These are phyloP conservation scores for Calliscelio sp. DNA, from an alignment of 2,888 invertebrate species.

Conservation along the genomic window DNA sequence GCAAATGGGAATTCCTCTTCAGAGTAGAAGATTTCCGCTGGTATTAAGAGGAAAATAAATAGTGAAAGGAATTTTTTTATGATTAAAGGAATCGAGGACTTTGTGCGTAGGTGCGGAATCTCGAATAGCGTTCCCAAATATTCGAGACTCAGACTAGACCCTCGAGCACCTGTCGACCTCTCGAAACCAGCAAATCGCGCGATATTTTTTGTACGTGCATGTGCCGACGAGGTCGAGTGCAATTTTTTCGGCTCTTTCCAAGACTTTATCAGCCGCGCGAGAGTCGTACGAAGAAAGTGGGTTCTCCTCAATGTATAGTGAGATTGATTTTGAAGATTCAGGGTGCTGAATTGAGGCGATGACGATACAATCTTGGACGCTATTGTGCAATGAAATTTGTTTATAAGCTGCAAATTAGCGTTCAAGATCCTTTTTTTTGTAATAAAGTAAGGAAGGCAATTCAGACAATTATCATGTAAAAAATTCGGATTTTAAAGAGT, in stretches of 20 bases:
- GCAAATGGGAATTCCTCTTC: too few relatives aligned
- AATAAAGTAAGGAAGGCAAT: neutral
- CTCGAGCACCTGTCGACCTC: conserved; percentile 69
- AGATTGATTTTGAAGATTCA: conserved; percentile 67
- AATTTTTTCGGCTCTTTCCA: conserved; percentile 65
- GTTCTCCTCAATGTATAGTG: conserved; percentile 51
- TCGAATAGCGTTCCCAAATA: conserved; percentile 52
- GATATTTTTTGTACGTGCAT: conserved; percentile 78
- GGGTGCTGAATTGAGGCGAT: conserved; percentile 50
- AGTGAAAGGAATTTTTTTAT: too few relatives aligned
- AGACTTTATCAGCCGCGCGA: conserved; percentile 65
- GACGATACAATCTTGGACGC: conserved; percentile 54
- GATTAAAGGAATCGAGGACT: too few relatives aligned
- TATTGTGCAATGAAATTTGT: conserved; percentile 48
- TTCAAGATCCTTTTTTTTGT: neutral
- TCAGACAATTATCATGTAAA: too few relatives aligned
- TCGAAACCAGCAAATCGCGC: conserved; percentile 79
- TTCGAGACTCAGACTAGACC: conserved; percentile 66
- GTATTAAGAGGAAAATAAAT: too few relatives aligned
- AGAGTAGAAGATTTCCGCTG: too few relatives aligned
- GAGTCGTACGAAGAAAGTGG: conserved; percentile 64
- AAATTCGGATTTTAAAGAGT: too few relatives aligned
- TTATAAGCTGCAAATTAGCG: conserved; percentile 25
- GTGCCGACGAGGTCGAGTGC: conserved; percentile 74
- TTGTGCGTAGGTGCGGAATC: too few relatives aligned